A percentile compares a stretch with the other conserved stretches of the same genome.
These are phyloP conservation scores for Capra hircus DNA, from an alignment of 2,113 vertebrate species.

Conservation along the genomic window DNA sequence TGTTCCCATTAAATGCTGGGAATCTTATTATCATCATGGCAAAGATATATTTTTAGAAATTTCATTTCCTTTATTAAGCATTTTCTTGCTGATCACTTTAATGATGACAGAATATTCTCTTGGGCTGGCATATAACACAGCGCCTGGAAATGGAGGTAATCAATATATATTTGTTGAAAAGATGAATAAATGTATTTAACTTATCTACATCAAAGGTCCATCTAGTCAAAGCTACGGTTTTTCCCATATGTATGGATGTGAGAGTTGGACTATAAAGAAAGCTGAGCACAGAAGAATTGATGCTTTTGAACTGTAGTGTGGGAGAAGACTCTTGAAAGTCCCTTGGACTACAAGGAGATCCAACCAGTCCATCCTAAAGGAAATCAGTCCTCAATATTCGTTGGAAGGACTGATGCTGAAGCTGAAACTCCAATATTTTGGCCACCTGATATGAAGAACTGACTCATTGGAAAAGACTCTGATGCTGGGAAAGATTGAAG, in stretches of 20 bases:
- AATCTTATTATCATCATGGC: neutral
- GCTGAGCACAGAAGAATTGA: neutral
- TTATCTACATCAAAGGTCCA: neutral
- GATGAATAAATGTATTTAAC: neutral
- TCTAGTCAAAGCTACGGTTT: neutral
- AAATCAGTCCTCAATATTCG: rapidly evolving
- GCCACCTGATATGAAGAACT: neutral
- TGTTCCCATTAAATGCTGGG: neutral
- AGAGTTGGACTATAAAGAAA: neutral
- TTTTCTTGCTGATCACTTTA: neutral
- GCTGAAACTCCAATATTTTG: neutral
- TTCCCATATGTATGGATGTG: neutral
- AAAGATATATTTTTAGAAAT: neutral
- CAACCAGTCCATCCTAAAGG: neutral
- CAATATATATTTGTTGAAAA: neutral
- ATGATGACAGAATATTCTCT: neutral
- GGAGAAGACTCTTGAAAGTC: neutral
- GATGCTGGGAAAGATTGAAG: neutral
- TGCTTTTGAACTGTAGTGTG: neutral
- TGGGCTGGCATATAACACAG: neutral
- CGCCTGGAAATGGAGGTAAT: neutral
- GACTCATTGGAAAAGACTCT: neutral
- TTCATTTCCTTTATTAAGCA: neutral
- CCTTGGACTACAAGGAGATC: neutral
- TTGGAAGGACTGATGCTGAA: neutral